These are phyloP conservation scores for Prorops nasuta DNA, from an alignment of 1,140 invertebrate genomes.

Conservation along the genomic window DNA sequence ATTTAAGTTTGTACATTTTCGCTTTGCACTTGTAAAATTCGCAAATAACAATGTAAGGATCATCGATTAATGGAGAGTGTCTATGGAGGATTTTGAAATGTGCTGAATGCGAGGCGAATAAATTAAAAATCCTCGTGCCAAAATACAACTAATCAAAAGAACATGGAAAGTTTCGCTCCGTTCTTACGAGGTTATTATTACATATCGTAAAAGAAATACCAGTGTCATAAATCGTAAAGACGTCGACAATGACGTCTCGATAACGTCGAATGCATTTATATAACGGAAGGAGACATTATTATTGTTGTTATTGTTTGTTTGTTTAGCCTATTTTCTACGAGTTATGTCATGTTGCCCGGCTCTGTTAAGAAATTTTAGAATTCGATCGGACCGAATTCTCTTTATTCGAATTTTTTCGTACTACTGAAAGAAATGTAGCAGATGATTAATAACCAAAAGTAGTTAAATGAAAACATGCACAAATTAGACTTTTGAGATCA, in stretches of 20 bases:
- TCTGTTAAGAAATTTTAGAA: too few relatives aligned
- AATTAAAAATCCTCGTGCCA: slow-evolving; percentile 51
- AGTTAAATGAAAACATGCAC: too few relatives aligned
- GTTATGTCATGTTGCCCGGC: slow-evolving; percentile 45
- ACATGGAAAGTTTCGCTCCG: slow-evolving; percentile 1
- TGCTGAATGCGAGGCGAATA: slow-evolving; percentile 28
- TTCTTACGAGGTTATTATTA: slow-evolving; percentile 1
- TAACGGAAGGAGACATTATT: slow-evolving; percentile 27
- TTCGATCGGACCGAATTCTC: too few relatives aligned
- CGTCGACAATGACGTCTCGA: slow-evolving; percentile 7
- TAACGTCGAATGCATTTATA: slow-evolving; percentile 15
- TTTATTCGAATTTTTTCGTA: too few relatives aligned
- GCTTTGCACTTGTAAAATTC: not conserved
- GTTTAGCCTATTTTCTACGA: slow-evolving; percentile 46
- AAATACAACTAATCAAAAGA: slow-evolving; percentile 43
- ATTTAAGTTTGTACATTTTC: slow-evolving; percentile 3
- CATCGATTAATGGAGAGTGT: too few relatives aligned
- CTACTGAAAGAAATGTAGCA: too few relatives aligned
- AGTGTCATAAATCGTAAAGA: slow-evolving; percentile 29
- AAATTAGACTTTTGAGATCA: too few relatives aligned
- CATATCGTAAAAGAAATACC: not conserved
- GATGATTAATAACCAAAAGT: too few relatives aligned
- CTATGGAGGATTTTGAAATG: too few relatives aligned
- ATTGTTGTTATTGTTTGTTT: slow-evolving; percentile 54
- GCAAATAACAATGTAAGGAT: too few relatives aligned